A percentile compares a stretch with the other conserved stretches of the same genome.
phyloP scores from a whole-genome alignment of 2,888 invertebrate genomes.

The Heteromurus nitidus region DNA sequence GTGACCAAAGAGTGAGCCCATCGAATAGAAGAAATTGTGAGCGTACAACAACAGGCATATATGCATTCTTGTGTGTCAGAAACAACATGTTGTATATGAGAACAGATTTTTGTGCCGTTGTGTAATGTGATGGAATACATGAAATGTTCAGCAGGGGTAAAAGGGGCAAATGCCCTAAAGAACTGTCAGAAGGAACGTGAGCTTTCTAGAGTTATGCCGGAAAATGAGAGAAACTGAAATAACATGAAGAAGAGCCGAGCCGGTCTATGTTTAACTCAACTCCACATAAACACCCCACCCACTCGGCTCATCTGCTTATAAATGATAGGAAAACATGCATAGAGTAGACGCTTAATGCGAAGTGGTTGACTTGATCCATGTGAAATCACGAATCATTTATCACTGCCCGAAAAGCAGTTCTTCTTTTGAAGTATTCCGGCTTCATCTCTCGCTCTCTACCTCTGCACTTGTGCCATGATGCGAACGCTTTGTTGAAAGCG shows the following conservation, averaged over 20 bases:
- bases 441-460: conserved; percentile 2
- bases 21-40: too few species aligned
- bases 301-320: conserved; percentile 13
- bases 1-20: conserved; percentile 51
- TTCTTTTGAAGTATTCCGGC: conserved; percentile 55
- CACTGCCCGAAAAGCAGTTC: conserved; percentile 38
- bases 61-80: conserved; percentile 1
- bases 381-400: conserved; percentile 58
- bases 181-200: conserved; percentile 2
- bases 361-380: conserved; percentile 20
- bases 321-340: conserved; percentile 6
- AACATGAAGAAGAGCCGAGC: conserved; percentile 6
- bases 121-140: conserved; percentile 28
- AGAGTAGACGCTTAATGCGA: not conserved
- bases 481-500: too few species aligned
- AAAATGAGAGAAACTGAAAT: conserved; percentile 9
- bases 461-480: conserved; percentile 11
- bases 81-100: not conserved
- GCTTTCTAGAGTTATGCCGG: not conserved
- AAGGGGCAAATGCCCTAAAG: conserved; percentile 50
- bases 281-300: conserved; percentile 41
- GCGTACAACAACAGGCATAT: conserved; percentile 3
- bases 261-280: too few species aligned
- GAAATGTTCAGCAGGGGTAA: not conserved
- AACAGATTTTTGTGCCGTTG: conserved; percentile 12